These are phyloP conservation scores for Falco cherrug DNA, from an alignment of 2,797 vertebrate genomes.

Conservation along the genomic window DNA sequence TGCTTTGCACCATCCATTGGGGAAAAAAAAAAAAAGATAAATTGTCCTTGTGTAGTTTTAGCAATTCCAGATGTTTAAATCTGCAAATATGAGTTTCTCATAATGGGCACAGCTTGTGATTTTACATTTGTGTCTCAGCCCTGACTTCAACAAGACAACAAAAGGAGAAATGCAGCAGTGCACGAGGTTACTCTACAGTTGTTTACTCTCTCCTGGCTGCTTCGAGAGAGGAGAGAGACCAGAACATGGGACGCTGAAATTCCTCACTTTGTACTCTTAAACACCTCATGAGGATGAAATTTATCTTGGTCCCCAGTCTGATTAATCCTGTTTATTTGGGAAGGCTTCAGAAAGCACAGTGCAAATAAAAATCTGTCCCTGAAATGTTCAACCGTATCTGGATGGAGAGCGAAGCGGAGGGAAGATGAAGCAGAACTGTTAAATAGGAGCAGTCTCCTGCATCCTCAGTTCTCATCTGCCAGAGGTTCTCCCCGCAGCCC, in stretches of 20 bases:
- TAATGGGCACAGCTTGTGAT: fast-evolving
- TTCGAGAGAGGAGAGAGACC: neutral
- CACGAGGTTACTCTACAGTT: neutral
- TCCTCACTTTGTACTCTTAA: neutral
- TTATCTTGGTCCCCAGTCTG: neutral
- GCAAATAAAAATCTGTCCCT: neutral
- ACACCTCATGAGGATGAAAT: neutral
- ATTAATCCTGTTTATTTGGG: neutral
- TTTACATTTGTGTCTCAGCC: neutral
- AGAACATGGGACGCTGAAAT: neutral
- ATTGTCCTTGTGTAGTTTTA: neutral
- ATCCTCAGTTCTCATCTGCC: neutral
- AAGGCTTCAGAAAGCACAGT: neutral
- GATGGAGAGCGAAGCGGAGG: fast-evolving
- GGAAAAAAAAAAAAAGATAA: neutral
- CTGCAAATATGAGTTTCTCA: neutral
- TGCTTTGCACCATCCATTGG: neutral
- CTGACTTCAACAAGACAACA: neutral
- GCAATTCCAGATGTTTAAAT: neutral
- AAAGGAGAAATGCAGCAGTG: too few relatives aligned
- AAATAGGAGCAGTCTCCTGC: neutral
- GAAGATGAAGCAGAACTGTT: neutral
- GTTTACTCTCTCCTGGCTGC: neutral
- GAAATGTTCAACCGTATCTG: neutral
- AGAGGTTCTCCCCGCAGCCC: too few relatives aligned